Percentiles rank a stretch among this genome's conserved stretches.
Evolutionary conservation across 2,888 invertebrate genomes (phyloP).

Genomic region (Tolmerus cingulatus): DNA sequence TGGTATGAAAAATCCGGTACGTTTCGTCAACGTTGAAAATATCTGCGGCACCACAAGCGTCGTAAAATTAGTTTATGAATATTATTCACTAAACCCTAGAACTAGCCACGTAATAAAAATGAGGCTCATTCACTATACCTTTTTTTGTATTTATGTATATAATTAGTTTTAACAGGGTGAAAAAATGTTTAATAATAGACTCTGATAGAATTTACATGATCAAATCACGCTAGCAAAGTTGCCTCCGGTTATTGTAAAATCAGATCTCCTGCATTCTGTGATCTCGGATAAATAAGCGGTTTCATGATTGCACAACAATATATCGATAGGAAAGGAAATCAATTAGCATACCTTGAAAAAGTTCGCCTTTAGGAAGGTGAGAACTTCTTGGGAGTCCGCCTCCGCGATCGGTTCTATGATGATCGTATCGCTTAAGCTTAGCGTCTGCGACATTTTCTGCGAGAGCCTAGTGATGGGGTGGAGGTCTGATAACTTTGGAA

Average conservation of each 20-base stretch:
- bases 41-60: neutral
- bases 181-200: neutral
- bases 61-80: neutral
- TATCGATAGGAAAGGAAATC: neutral
- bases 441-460: constrained; percentile 59
- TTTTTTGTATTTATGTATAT: neutral
- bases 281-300: neutral
- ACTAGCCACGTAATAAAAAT: neutral
- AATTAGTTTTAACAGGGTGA: neutral
- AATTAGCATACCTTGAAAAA: constrained; percentile 65
- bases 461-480: constrained; percentile 60
- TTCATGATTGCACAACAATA: neutral
- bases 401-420: constrained; percentile 62
- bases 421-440: constrained; percentile 58
- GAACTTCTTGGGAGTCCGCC: constrained; percentile 66
- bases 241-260: neutral
- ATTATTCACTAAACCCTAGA: neutral
- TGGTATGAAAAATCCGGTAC: too few relatives aligned
- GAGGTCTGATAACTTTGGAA: constrained; percentile 59
- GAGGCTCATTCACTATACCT: neutral
- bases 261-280: neutral
- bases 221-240: neutral
- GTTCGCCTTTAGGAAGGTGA: constrained; percentile 68
- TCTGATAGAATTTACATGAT: neutral
- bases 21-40: neutral